These are phyloP conservation scores for Distichodus sexfasciatus DNA, from an alignment of 2,797 vertebrate genomes.

Conservation along the genomic window DNA sequence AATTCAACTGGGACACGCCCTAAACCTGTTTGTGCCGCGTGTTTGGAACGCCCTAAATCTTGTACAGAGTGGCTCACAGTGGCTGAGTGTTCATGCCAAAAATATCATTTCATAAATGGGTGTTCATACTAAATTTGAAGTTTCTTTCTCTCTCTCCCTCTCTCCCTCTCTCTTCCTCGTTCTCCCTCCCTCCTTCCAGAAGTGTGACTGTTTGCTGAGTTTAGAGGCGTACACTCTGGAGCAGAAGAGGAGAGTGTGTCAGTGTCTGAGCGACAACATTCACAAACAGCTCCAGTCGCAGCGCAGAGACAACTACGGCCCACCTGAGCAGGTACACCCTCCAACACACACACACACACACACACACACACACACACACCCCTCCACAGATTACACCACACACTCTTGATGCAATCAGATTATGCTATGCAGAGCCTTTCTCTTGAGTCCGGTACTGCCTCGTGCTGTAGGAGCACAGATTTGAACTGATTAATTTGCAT, in stretches of 20 bases:
- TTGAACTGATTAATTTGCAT: too few species aligned
- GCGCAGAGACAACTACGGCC: constrained; percentile 61
- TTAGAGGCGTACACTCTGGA: constrained; percentile 90
- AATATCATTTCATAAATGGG: too few species aligned
- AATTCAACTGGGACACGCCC: too few species aligned
- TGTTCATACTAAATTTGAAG: too few species aligned
- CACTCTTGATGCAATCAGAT: constrained; percentile 8
- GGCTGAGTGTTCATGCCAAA: too few species aligned
- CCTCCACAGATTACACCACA: background rate
- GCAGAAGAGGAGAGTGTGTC: constrained; percentile 93
- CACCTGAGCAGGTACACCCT: constrained; percentile 70
- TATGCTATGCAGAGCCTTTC: constrained; percentile 32
- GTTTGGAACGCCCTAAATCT: too few species aligned
- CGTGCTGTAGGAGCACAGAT: too few species aligned
- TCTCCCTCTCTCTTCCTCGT: constrained; percentile 13
- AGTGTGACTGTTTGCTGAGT: constrained; percentile 94
- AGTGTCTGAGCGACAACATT: constrained; percentile 94
- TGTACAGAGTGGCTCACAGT: too few species aligned
- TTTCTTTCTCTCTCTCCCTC: constrained; percentile 5
- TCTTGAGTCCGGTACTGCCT: background rate
- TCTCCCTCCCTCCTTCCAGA: constrained; percentile 69
- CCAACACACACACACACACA: background rate
- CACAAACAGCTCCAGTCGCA: constrained; percentile 84
- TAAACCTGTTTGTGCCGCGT: too few species aligned
- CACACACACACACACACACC: constrained; percentile 28